phyloP scores from a whole-genome alignment of 2,113 vertebrate species.

The Coregonus clupeaformis region DNA sequence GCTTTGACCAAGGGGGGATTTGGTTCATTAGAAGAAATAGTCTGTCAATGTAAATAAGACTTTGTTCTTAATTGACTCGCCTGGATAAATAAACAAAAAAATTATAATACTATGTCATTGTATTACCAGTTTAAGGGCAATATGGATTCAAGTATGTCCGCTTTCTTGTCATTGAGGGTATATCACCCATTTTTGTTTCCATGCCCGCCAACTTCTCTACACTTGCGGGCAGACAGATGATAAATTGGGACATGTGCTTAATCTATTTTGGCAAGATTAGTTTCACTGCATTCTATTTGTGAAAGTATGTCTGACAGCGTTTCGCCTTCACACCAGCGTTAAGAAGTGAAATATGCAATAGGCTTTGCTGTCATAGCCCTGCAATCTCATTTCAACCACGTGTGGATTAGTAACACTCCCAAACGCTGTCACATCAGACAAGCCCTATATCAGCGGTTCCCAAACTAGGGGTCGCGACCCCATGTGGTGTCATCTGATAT shows the following conservation, averaged over 20 bases:
- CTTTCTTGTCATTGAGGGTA: not conserved
- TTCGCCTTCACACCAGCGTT: conserved; percentile 19
- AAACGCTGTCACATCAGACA: conserved; percentile 28
- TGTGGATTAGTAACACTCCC: conserved; percentile 28
- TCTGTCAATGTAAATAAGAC: too few relatives aligned
- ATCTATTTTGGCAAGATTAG: conserved; percentile 48
- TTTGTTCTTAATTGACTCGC: too few relatives aligned
- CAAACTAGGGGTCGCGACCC: too few relatives aligned
- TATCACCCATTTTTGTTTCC: conserved; percentile 16
- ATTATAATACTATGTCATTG: not conserved
- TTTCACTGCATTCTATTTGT: conserved; percentile 31
- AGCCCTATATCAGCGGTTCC: not conserved
- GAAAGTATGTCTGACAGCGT: conserved; percentile 21
- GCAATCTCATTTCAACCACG: conserved; percentile 7
- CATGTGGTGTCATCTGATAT: too few relatives aligned
- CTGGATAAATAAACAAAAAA: too few relatives aligned
- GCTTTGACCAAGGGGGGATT: not conserved
- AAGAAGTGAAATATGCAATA: conserved; percentile 29
- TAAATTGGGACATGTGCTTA: conserved; percentile 27
- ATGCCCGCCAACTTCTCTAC: conserved; percentile 22
- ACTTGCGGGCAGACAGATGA: conserved; percentile 20
- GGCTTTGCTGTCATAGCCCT: conserved; percentile 27
- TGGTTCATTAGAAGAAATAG: not conserved
- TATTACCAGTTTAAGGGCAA: not conserved
- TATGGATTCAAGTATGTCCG: not conserved